These are phyloP conservation scores for Oscheius onirici DNA, from an alignment of 2,888 invertebrate genomes.

Conservation along the genomic window DNA sequence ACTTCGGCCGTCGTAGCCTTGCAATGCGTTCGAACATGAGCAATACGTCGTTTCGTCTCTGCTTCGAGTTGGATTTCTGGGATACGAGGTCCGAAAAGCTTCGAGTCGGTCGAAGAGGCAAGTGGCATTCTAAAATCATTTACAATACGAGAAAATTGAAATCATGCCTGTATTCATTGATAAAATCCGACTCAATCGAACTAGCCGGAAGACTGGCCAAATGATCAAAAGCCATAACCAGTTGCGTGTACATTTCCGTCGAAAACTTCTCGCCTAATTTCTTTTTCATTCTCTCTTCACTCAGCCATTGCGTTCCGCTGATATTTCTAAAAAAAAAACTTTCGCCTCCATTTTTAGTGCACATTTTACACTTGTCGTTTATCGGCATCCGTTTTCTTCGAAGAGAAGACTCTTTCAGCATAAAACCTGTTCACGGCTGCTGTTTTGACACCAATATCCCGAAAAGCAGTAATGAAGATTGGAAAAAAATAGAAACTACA, in stretches of 20 bases:
- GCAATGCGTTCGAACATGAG: constrained; percentile 55
- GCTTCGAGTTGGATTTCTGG: constrained; percentile 60
- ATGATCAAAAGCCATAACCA: constrained; percentile 68
- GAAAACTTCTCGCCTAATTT: constrained; percentile 62
- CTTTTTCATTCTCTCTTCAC: constrained; percentile 58
- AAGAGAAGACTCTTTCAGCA: constrained; percentile 47
- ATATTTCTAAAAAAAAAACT: constrained; percentile 61
- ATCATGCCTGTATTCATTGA: constrained; percentile 40
- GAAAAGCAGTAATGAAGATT: constrained; percentile 18
- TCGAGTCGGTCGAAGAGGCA: constrained; percentile 50
- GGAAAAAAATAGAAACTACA: constrained; percentile 74
- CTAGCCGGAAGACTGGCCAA: constrained; percentile 59
- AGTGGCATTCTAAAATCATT: constrained; percentile 43
- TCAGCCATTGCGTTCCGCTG: constrained; percentile 72
- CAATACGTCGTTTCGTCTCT: constrained; percentile 51
- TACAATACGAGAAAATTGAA: background rate
- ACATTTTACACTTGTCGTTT: constrained; percentile 43
- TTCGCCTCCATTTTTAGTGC: no score
- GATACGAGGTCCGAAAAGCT: constrained; percentile 58
- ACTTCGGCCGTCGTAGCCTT: constrained; percentile 61
- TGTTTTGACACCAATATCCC: constrained; percentile 63
- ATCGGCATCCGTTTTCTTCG: constrained; percentile 34
- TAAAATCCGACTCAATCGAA: constrained; percentile 55
- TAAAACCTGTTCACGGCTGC: constrained; percentile 52
- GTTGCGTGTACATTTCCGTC: constrained; percentile 63